phyloP scores from a whole-genome alignment of 2,888 invertebrate species.

The Drosophila subsilvestris region DNA sequence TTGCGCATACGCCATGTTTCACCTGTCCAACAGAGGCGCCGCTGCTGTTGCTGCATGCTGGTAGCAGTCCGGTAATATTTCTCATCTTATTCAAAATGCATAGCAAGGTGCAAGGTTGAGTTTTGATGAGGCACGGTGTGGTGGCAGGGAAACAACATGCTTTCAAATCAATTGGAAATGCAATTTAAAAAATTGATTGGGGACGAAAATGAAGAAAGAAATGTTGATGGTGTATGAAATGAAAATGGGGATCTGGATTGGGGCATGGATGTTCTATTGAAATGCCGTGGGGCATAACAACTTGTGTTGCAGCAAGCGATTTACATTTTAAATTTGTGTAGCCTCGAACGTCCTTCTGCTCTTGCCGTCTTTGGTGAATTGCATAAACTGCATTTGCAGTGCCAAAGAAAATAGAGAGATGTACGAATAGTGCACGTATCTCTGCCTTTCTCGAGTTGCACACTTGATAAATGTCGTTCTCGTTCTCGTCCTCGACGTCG shows the following conservation, averaged over 20 bases:
- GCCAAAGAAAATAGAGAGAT: constrained; percentile 24
- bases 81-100: constrained; percentile 43
- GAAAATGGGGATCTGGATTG: constrained; percentile 11
- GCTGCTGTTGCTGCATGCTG: too few relatives aligned
- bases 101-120: not conserved
- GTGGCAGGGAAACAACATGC: constrained; percentile 28
- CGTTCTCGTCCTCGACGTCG: constrained; percentile 9
- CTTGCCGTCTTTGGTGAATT: constrained; percentile 26
- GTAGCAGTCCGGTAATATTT: constrained; percentile 35
- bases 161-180: constrained; percentile 68
- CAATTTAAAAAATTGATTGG: constrained; percentile 76
- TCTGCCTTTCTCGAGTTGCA: constrained; percentile 45
- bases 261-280: constrained; percentile 2
- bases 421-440: constrained; percentile 28
- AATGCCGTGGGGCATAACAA: constrained; percentile 44
- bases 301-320: constrained; percentile 46
- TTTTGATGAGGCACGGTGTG: not conserved
- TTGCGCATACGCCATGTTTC: constrained; percentile 37
- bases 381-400: constrained; percentile 42
- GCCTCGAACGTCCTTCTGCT: constrained; percentile 6
- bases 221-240: constrained; percentile 10
- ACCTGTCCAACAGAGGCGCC: constrained; percentile 14
- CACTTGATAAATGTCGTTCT: constrained; percentile 64
- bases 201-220: constrained; percentile 41
- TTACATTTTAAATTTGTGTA: constrained; percentile 57